phyloP scores from a whole-genome alignment of 2,888 invertebrate genomes.

The Cephus sareptanus region DNA sequence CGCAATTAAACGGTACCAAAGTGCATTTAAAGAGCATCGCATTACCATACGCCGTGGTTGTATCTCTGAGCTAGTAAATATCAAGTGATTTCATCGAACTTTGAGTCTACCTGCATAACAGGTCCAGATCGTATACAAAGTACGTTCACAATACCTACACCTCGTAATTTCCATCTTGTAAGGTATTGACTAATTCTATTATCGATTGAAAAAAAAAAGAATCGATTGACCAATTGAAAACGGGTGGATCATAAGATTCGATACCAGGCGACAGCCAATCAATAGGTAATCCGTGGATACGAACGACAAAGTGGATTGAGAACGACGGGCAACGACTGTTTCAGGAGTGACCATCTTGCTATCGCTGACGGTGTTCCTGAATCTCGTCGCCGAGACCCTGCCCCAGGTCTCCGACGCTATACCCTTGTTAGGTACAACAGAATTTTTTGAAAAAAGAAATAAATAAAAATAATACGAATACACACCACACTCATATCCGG shows the following conservation, averaged over 20 bases:
- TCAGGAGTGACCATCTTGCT: slow-evolving; percentile 99
- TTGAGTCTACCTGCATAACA: neutral
- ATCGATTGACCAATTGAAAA: neutral
- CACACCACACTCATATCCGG: neutral
- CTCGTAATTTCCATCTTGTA: neutral
- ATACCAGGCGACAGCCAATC: neutral
- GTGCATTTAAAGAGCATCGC: neutral
- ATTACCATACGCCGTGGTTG: neutral
- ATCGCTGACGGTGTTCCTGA: slow-evolving; percentile 99
- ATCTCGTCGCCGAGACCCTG: slow-evolving; percentile 99
- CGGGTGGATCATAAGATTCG: neutral
- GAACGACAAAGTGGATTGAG: slow-evolving; percentile 44
- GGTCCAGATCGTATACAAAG: neutral
- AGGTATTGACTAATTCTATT: neutral
- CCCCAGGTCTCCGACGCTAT: slow-evolving; percentile 99
- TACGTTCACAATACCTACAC: neutral
- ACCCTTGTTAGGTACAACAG: slow-evolving; percentile 95
- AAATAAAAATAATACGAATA: neutral
- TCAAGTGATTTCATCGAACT: neutral
- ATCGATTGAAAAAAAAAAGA: neutral
- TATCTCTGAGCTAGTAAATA: neutral
- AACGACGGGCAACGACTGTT: slow-evolving; percentile 70
- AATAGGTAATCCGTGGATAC: neutral
- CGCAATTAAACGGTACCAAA: neutral
- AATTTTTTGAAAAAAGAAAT: slow-evolving; percentile 55